A percentile compares a stretch with the other conserved stretches of the same genome.
Evolutionary conservation across 2,888 invertebrate species (phyloP).

Genomic region (Hypena proboscidalis): DNA sequence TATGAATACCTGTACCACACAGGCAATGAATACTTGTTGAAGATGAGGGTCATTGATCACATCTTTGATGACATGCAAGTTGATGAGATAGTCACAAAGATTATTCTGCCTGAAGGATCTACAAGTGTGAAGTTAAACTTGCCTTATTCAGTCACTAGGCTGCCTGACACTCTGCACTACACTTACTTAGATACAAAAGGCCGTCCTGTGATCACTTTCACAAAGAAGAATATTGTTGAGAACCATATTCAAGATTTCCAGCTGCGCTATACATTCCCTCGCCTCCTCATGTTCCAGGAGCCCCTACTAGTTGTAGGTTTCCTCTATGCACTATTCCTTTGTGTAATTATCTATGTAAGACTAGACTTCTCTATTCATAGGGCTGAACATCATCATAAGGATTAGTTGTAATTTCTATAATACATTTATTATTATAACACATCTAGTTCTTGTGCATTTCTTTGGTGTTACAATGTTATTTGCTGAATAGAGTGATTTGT

Average conservation of each 20-base stretch:
- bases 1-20: conserved; percentile 96
- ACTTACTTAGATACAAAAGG: conserved; percentile 98
- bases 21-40: conserved; percentile 92
- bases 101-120: conserved; percentile 97
- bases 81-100: conserved; percentile 93
- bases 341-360: conserved; percentile 97
- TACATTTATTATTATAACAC: conserved; percentile 46
- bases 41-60: conserved; percentile 98
- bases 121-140: conserved; percentile 92
- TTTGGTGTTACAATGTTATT: conserved; percentile 51
- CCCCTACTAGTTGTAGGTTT: conserved; percentile 95
- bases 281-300: conserved; percentile 95
- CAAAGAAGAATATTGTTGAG: conserved; percentile 95
- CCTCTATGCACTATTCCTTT: conserved; percentile 94
- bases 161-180: conserved; percentile 91
- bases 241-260: conserved; percentile 98
- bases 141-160: conserved; percentile 92
- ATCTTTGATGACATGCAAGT: conserved; percentile 98
- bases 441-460: conserved; percentile 61
- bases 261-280: conserved; percentile 94
- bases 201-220: conserved; percentile 93
- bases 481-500: conserved; percentile 58
- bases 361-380: conserved; percentile 97
- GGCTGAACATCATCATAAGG: conserved; percentile 86
- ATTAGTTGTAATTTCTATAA: conserved; percentile 60